A percentile compares a stretch with the other conserved stretches of the same genome.
phyloP scores from a whole-genome alignment of 2,113 vertebrate genomes.

The Phoenicopterus ruber region DNA sequence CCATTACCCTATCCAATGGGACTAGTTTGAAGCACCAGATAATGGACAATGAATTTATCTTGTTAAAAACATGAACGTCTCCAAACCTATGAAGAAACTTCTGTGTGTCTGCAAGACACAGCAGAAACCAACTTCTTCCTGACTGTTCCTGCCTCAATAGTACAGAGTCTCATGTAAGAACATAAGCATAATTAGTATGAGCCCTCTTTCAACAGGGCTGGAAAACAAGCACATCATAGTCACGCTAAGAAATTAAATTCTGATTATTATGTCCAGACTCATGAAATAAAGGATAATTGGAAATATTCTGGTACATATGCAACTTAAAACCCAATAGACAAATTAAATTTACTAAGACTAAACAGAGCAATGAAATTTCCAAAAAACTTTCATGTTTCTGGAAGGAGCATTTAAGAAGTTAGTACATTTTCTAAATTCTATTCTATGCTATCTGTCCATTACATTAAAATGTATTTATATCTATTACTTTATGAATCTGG shows the following conservation, averaged over 20 bases:
- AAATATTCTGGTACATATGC: background rate
- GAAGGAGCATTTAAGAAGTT: background rate
- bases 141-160: background rate
- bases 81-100: background rate
- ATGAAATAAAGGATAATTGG: background rate
- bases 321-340: background rate
- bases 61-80: background rate
- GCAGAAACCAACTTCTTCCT: background rate
- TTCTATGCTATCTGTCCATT: background rate
- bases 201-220: background rate
- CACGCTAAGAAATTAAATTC: background rate
- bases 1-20: background rate
- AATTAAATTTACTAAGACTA: background rate
- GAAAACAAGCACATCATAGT: background rate
- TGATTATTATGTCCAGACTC: background rate
- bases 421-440: background rate
- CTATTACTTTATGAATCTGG: background rate
- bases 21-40: background rate
- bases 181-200: background rate
- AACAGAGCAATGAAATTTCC: background rate
- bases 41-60: background rate
- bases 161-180: background rate
- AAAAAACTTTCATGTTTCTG: background rate
- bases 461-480: background rate
- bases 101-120: background rate